phyloP scores from a whole-genome alignment of 2,113 vertebrate genomes.

The Actenoides lindsayi region DNA sequence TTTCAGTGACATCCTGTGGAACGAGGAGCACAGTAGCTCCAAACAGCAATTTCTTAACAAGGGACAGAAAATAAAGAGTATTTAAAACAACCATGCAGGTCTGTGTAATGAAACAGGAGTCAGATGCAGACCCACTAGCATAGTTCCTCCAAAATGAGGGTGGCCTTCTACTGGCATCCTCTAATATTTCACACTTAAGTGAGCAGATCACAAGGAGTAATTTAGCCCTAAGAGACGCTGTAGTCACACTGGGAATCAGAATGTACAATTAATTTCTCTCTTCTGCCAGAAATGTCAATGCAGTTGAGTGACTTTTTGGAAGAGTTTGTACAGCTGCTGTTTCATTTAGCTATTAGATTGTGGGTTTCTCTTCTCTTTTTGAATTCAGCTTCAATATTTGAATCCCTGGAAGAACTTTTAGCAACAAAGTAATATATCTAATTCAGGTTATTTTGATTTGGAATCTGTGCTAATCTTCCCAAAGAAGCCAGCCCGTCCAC shows the following conservation, averaged over 20 bases:
- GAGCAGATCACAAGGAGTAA: background rate
- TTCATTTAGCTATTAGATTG: background rate
- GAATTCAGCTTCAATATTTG: background rate
- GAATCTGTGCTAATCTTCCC: background rate
- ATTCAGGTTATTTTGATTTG: background rate
- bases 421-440: background rate
- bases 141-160: background rate
- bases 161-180: background rate
- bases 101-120: background rate
- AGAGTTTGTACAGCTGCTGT: background rate
- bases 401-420: background rate
- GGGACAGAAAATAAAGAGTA: background rate
- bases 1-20: background rate
- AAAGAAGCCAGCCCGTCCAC: background rate
- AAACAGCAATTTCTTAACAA: background rate
- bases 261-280: slow-evolving; percentile 17
- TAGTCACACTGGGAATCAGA: background rate
- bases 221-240: background rate
- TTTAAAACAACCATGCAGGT: background rate
- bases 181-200: background rate
- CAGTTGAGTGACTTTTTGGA: background rate
- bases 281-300: slow-evolving; percentile 9
- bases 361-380: background rate
- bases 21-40: background rate
- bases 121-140: background rate